A percentile compares a stretch with the other conserved stretches of the same genome.
Evolutionary conservation across 2,113 vertebrate genomes (phyloP).

Genomic region (Delphinus delphis): DNA sequence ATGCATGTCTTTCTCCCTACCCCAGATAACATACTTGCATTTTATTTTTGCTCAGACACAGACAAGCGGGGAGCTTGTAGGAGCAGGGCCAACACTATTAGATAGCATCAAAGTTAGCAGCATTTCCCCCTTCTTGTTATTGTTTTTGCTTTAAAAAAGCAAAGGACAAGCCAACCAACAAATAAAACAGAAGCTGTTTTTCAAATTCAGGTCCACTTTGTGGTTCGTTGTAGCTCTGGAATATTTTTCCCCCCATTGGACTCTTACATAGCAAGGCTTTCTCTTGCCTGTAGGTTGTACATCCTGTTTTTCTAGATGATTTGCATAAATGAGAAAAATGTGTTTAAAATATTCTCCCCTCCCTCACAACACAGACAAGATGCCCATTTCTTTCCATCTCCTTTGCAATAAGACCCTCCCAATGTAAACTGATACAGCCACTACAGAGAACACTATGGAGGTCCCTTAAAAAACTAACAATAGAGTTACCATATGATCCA

Average conservation of each 20-base stretch:
- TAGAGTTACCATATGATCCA: too few species aligned
- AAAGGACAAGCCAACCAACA: slow-evolving; percentile 14
- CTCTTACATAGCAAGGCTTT: neutral
- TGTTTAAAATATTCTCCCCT: neutral
- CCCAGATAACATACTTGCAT: slow-evolving; percentile 8
- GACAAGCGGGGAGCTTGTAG: slow-evolving; percentile 11
- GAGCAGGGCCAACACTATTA: neutral
- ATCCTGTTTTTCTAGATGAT: neutral
- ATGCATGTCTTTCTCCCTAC: neutral
- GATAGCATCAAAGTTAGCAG: slow-evolving; percentile 47
- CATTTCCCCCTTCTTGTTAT: slow-evolving; percentile 40
- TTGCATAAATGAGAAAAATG: neutral
- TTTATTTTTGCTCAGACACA: slow-evolving; percentile 47
- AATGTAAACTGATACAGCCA: too few species aligned
- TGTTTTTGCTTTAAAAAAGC: slow-evolving; percentile 64
- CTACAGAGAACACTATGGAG: too few species aligned
- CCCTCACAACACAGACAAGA: neutral
- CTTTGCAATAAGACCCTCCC: neutral
- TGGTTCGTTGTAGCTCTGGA: neutral
- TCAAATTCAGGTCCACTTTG: slow-evolving; percentile 25
- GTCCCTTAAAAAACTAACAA: too few species aligned
- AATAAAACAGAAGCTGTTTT: slow-evolving; percentile 56
- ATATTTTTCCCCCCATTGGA: neutral
- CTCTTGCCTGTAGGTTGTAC: neutral
- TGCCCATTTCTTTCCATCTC: neutral